A percentile compares a stretch with the other conserved stretches of the same genome.
These are phyloP conservation scores for Enchytraeus crypticus DNA, from an alignment of 2,888 invertebrate species.

Conservation along the genomic window DNA sequence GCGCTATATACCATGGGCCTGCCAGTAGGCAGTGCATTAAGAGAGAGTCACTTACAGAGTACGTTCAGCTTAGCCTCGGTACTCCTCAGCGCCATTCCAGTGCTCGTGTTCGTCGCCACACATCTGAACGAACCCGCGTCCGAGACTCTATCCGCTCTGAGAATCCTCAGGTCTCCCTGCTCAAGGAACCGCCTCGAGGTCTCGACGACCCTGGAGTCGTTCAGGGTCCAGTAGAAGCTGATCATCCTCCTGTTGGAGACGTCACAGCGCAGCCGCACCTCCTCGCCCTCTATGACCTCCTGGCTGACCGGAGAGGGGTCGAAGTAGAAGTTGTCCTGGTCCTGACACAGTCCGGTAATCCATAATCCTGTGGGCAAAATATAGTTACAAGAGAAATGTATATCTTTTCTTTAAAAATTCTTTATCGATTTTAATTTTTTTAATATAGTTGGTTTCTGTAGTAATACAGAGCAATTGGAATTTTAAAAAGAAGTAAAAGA, in stretches of 20 bases:
- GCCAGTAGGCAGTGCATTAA: too few relatives aligned
- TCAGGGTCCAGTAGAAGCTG: slow-evolving; percentile 48
- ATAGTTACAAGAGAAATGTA: too few relatives aligned
- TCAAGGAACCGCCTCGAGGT: slow-evolving; percentile 47
- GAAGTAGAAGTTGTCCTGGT: slow-evolving; percentile 47
- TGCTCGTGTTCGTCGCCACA: slow-evolving; percentile 52
- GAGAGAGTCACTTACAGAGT: slow-evolving; percentile 66
- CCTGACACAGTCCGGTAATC: too few relatives aligned
- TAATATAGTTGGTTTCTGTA: too few relatives aligned
- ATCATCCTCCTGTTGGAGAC: slow-evolving; percentile 42
- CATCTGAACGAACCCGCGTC: slow-evolving; percentile 58
- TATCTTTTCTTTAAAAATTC: too few relatives aligned
- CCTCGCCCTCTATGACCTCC: slow-evolving; percentile 42
- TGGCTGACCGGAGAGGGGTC: slow-evolving; percentile 43
- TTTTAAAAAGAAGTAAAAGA: too few relatives aligned
- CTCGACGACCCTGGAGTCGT: slow-evolving; percentile 43
- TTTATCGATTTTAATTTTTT: too few relatives aligned
- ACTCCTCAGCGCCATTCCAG: slow-evolving; percentile 54
- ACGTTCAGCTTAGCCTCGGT: slow-evolving; percentile 58
- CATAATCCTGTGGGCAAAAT: too few relatives aligned
- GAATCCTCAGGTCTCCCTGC: slow-evolving; percentile 54
- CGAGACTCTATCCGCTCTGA: slow-evolving; percentile 54
- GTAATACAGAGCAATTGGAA: too few relatives aligned
- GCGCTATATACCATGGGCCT: too few relatives aligned
- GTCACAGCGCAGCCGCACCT: slow-evolving; percentile 38